Conservation (phyloP, 2,797 vertebrate species). For the Myotis planiceps region DNA sequence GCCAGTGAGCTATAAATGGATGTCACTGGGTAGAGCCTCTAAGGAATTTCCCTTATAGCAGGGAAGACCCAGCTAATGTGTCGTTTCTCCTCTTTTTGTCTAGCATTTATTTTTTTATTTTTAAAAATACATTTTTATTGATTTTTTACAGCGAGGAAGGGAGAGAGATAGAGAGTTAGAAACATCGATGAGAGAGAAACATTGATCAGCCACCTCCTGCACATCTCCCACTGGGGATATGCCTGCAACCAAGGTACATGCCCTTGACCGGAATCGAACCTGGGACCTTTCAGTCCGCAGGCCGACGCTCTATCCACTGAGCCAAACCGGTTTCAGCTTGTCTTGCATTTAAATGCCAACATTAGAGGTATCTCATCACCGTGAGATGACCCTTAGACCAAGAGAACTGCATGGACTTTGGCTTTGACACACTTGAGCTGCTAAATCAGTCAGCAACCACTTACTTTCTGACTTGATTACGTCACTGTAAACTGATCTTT, state of each 20-base stretch:
- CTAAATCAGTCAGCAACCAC: background rate
- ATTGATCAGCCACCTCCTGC: too few relatives aligned
- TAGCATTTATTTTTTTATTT: too few relatives aligned
- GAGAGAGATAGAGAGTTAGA: too few relatives aligned
- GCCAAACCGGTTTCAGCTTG: too few relatives aligned
- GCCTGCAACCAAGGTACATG: too few relatives aligned
- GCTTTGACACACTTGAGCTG: background rate
- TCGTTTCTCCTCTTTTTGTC: background rate
- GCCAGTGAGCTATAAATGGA: background rate
- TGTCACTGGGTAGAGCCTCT: background rate
- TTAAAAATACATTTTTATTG: too few relatives aligned
- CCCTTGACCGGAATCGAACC: too few relatives aligned
- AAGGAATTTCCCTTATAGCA: background rate
- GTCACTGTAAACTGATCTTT: background rate
- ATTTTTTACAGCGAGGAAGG: too few relatives aligned
- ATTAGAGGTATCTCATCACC: background rate
- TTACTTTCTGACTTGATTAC: background rate
- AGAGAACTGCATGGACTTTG: background rate
- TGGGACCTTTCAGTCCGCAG: too few relatives aligned
- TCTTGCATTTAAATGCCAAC: background rate
- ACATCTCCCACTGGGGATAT: too few relatives aligned
- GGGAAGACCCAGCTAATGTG: background rate
- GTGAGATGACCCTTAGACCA: background rate
- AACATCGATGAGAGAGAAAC: too few relatives aligned
- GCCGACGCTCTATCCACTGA: too few relatives aligned